phyloP scores from a whole-genome alignment of 1,140 invertebrate genomes.

The Propsilocerus akamusi region DNA sequence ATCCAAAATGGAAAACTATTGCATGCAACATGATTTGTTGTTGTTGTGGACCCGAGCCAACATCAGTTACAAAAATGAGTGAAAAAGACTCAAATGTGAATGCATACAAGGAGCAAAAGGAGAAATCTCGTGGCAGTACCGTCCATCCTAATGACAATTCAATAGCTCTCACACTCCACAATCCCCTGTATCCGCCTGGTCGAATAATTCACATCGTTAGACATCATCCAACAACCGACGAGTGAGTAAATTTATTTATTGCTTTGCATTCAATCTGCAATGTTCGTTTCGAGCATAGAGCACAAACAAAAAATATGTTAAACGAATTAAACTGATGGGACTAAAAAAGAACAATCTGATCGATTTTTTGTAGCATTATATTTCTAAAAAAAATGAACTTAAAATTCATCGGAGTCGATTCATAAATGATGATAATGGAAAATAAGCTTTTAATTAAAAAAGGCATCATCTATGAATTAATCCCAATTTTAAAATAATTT shows the following conservation, averaged over 20 bases:
- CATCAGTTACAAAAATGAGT: conserved; percentile 43
- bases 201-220: conserved; percentile 78
- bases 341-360: too few species aligned
- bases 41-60: conserved; percentile 43
- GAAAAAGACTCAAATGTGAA: conserved; percentile 31
- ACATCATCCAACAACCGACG: conserved; percentile 64
- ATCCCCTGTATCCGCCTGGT: conserved; percentile 73
- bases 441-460: too few species aligned
- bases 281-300: neutral
- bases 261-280: neutral
- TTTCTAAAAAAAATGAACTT: too few species aligned
- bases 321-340: too few species aligned
- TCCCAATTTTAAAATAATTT: too few species aligned
- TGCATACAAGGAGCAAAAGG: conserved; percentile 30
- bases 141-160: conserved; percentile 45
- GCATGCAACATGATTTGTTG: conserved; percentile 65
- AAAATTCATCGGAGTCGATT: too few species aligned
- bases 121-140: conserved; percentile 12
- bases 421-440: too few species aligned
- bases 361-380: too few species aligned
- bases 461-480: too few species aligned
- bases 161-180: conserved; percentile 57
- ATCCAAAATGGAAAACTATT: conserved; percentile 84
- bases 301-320: neutral
- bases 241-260: conserved; percentile 37